These are phyloP conservation scores for Peromyscus attwateri DNA, from an alignment of 2,797 vertebrate genomes.

Conservation along the genomic window DNA sequence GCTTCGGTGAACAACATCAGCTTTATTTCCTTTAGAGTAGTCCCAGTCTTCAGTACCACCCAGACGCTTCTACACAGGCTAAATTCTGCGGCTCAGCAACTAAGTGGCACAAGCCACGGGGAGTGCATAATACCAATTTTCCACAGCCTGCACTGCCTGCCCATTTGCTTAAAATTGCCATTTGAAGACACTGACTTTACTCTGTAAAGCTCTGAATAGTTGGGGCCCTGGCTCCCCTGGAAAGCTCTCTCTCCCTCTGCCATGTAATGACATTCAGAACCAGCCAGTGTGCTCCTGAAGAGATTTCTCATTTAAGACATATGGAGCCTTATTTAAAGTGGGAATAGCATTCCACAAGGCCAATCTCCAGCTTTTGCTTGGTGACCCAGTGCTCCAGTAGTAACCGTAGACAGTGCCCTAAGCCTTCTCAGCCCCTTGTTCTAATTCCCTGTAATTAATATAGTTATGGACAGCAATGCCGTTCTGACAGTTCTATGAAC, in stretches of 20 bases:
- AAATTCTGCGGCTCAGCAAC: conserved; percentile 80
- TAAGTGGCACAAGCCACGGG: conserved; percentile 82
- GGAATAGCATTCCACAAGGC: neutral
- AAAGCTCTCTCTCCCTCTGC: conserved; percentile 69
- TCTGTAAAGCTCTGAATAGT: conserved; percentile 79
- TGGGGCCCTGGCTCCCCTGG: conserved; percentile 58
- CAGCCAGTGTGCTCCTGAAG: conserved; percentile 63
- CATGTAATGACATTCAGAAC: conserved; percentile 68
- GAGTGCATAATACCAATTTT: conserved; percentile 81
- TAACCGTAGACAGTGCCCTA: neutral
- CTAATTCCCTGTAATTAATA: conserved; percentile 46
- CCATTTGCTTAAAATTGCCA: conserved; percentile 82
- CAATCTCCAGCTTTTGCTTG: neutral
- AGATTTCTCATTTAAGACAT: conserved; percentile 65
- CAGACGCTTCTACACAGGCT: conserved; percentile 65
- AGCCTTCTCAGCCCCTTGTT: conserved; percentile 30
- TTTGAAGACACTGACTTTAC: conserved; percentile 76
- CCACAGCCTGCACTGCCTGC: conserved; percentile 82
- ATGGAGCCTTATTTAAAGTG: conserved; percentile 74
- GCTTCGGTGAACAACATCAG: conserved; percentile 39
- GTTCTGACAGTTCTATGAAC: neutral
- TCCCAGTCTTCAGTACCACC: conserved; percentile 58
- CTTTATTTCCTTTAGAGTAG: conserved; percentile 64
- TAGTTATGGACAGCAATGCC: neutral
- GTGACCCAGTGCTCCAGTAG: neutral